phyloP scores from a whole-genome alignment of 2,113 vertebrate genomes.

The Chloropsis hardwickii region DNA sequence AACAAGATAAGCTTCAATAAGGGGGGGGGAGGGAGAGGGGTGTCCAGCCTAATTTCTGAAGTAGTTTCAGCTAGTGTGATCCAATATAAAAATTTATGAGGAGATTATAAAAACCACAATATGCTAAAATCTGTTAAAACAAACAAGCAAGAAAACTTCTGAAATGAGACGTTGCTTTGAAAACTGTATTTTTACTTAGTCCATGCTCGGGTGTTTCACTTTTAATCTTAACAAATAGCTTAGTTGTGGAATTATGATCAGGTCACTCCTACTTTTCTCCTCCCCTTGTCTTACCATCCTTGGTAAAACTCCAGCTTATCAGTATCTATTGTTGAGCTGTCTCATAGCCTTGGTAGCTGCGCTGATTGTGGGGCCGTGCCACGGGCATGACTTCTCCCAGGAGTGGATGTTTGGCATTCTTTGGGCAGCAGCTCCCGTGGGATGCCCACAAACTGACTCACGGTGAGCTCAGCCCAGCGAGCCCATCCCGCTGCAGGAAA shows the following conservation, averaged over 20 bases:
- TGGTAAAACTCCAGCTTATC: neutral
- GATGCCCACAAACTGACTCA: conserved; percentile 29
- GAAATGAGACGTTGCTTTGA: neutral
- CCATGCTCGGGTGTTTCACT: neutral
- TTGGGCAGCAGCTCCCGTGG: neutral
- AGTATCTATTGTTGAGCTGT: neutral
- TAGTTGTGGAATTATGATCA: neutral
- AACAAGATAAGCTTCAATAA: neutral
- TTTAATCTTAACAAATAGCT: neutral
- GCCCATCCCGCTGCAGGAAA: conserved; percentile 36
- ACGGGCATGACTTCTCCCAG: neutral
- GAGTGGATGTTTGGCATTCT: conserved; percentile 35
- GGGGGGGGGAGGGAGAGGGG: rapidly evolving
- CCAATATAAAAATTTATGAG: neutral
- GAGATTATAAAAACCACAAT: neutral
- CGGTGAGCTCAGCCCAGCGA: neutral
- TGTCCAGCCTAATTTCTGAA: neutral
- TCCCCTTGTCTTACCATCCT: neutral
- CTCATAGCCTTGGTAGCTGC: neutral
- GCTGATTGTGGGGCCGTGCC: neutral
- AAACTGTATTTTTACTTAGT: neutral
- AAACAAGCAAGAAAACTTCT: neutral
- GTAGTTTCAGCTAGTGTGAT: neutral
- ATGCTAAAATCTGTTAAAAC: neutral
- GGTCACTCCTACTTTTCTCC: neutral